Evolutionary conservation across 2,113 vertebrate species (phyloP).

Genomic region (Lucifuga dentata): DNA sequence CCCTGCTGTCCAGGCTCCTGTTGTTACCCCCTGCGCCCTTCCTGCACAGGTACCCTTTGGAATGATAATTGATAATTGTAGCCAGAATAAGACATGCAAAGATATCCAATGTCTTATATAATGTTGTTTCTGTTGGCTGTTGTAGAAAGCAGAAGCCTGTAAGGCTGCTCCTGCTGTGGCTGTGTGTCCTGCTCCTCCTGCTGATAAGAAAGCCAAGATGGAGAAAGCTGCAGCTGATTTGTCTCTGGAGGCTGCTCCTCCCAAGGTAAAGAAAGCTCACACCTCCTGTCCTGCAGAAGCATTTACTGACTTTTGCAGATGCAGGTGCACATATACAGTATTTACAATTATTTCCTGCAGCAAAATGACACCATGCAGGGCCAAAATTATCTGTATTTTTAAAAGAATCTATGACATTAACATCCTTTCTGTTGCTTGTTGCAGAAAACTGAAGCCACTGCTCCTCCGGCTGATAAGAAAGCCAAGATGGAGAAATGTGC

Average conservation of each 20-base stretch:
- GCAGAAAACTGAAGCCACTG: no score
- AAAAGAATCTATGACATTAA: no score
- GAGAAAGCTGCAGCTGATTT: conserved; percentile 45
- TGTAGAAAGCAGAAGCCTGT: conserved; percentile 54
- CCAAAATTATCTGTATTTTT: no score
- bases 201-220: conserved; percentile 70
- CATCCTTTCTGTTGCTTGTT: no score
- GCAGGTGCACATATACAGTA: no score
- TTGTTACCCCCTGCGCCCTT: conserved; percentile 41
- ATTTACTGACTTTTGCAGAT: no score
- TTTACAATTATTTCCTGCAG: no score
- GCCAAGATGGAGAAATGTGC: conserved; percentile 57
- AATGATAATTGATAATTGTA: no score
- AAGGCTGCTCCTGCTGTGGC: background rate
- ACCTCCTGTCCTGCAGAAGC: background rate
- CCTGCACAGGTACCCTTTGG: conserved; percentile 62
- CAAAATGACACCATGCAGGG: no score
- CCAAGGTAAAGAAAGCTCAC: conserved; percentile 18
- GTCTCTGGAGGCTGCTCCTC: conserved; percentile 48
- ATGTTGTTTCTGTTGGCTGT: background rate
- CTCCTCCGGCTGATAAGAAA: conserved; percentile 70
- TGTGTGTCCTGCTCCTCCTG: conserved; percentile 31
- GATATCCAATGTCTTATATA: background rate
- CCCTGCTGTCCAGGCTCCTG: conserved; percentile 63
- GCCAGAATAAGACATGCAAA: no score